phyloP scores from a whole-genome alignment of 2,888 invertebrate genomes.

The Trachelus iudaicus region DNA sequence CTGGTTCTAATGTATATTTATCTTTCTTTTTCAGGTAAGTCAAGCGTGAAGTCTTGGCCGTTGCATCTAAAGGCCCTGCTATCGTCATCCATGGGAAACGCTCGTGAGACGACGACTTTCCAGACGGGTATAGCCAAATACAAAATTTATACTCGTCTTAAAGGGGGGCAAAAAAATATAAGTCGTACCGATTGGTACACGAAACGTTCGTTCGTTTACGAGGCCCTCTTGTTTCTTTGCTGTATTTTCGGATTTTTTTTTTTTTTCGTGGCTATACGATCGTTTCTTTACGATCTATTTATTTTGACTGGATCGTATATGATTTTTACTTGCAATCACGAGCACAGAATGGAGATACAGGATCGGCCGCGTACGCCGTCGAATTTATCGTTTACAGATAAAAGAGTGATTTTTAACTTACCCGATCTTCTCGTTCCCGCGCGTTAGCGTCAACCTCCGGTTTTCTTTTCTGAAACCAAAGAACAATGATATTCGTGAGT shows the following conservation, averaged over 20 bases:
- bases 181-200: background rate
- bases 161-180: background rate
- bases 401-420: background rate
- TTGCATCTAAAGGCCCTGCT: background rate
- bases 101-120: background rate
- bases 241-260: background rate
- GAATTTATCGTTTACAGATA: background rate
- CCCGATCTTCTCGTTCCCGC: background rate
- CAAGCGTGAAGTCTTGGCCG: conserved; percentile 16
- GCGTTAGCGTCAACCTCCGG: no score
- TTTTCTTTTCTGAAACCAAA: background rate
- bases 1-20: conserved; percentile 35
- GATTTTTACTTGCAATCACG: background rate
- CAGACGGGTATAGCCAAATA: background rate
- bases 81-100: background rate
- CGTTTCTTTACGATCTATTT: background rate
- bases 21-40: conserved; percentile 52
- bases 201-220: background rate
- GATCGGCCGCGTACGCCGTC: background rate
- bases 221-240: background rate
- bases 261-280: background rate
- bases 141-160: background rate
- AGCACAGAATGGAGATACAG: background rate
- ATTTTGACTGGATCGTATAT: background rate
- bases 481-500: background rate